Evolutionary conservation across 2,113 vertebrate species (phyloP).

Genomic region (Ardeotis arabs): DNA sequence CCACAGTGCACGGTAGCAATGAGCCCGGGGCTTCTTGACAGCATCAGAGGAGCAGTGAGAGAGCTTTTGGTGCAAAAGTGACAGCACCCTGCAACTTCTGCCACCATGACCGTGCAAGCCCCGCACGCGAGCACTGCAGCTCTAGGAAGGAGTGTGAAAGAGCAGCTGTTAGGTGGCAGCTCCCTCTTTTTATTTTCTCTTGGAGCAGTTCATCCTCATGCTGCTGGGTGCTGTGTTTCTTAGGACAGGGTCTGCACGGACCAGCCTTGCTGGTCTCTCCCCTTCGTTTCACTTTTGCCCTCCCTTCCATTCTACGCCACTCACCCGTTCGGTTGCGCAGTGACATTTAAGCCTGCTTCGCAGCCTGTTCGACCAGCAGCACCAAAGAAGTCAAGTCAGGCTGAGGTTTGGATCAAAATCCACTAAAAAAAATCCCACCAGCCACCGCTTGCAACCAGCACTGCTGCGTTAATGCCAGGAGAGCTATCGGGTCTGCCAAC

Average conservation of each 20-base stretch:
- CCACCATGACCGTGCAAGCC: fast-evolving
- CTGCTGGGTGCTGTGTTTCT: background rate
- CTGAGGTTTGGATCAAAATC: background rate
- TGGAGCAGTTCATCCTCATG: background rate
- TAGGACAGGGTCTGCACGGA: background rate
- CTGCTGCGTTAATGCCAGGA: background rate
- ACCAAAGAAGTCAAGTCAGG: background rate
- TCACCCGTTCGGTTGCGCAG: background rate
- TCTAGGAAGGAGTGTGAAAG: background rate
- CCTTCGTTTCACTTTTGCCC: background rate
- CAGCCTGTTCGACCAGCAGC: background rate
- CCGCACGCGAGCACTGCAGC: fast-evolving
- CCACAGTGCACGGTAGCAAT: background rate
- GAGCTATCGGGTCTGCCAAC: background rate
- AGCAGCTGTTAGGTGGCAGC: background rate
- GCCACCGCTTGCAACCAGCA: background rate
- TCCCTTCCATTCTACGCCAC: background rate
- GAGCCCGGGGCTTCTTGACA: background rate
- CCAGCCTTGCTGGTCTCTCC: background rate
- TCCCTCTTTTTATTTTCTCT: background rate
- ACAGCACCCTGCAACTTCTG: background rate
- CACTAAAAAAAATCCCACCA: background rate
- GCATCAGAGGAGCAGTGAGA: background rate
- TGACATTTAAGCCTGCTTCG: fast-evolving
- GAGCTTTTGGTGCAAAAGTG: background rate